phyloP scores from a whole-genome alignment of 2,888 invertebrate genomes.

The Brachyopa scutellaris region DNA sequence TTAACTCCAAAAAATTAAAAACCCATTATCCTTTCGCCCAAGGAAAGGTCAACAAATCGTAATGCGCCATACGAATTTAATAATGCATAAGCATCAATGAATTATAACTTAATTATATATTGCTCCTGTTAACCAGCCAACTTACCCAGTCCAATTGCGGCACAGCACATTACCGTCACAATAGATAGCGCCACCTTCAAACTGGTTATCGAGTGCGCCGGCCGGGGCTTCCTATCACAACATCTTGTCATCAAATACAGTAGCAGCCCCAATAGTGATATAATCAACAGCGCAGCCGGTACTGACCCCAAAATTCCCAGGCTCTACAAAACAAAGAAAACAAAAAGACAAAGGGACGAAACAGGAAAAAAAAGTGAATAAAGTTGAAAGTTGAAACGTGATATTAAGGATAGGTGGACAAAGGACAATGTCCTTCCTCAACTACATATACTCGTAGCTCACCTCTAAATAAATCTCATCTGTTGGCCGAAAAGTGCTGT shows the following conservation, averaged over 20 bases:
- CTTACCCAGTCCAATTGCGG: constrained; percentile 91
- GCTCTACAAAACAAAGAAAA: constrained; percentile 85
- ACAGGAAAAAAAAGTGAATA: constrained; percentile 1
- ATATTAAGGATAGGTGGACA: constrained; percentile 12
- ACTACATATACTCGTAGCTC: constrained; percentile 74
- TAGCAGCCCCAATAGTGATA: constrained; percentile 93
- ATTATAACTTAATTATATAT: neutral
- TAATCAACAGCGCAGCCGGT: constrained; percentile 96
- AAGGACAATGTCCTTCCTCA: constrained; percentile 42
- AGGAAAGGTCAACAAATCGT: no score
- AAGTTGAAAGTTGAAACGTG: neutral
- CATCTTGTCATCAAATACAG: constrained; percentile 97
- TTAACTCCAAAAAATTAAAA: no score
- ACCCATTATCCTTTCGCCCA: no score
- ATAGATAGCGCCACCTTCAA: constrained; percentile 91
- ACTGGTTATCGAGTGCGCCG: constrained; percentile 93
- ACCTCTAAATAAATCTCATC: constrained; percentile 96
- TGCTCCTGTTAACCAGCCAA: constrained; percentile 15
- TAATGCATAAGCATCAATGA: neutral
- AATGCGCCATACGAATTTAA: no score
- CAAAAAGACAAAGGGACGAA: neutral
- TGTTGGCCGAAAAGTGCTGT: constrained; percentile 94
- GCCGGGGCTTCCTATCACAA: constrained; percentile 96
- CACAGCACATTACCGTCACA: constrained; percentile 93
- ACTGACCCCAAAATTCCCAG: constrained; percentile 95